phyloP scores from a whole-genome alignment of 2,797 vertebrate genomes.

The Emydoidea blandingii region DNA sequence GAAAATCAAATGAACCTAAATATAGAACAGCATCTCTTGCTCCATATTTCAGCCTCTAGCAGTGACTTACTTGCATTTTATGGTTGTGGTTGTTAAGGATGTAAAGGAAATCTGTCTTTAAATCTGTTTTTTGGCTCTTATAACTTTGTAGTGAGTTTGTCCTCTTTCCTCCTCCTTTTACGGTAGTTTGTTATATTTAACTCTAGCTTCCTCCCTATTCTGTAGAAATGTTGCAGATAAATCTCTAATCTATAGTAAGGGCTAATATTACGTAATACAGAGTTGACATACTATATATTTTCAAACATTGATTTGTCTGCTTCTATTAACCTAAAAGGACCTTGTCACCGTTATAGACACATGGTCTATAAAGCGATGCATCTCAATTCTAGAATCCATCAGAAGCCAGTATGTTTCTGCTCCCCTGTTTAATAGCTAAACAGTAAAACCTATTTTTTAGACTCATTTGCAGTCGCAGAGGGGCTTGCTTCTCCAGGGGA shows the following conservation, averaged over 20 bases:
- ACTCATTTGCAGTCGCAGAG: slow-evolving; percentile 91
- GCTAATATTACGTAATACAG: not conserved
- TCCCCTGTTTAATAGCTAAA: not conserved
- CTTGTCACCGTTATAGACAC: not conserved
- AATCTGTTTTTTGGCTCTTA: not conserved
- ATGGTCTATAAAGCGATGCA: fast-evolving
- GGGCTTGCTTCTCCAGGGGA: slow-evolving; percentile 92
- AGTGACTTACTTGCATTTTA: not conserved
- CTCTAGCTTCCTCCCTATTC: not conserved
- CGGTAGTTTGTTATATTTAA: not conserved
- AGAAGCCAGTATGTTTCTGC: not conserved
- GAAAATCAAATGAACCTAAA: not conserved
- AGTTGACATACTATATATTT: not conserved
- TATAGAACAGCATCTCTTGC: not conserved
- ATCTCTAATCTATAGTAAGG: not conserved
- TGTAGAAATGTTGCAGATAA: not conserved
- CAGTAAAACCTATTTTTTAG: slow-evolving; percentile 74
- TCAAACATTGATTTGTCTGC: not conserved
- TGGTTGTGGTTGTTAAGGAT: not conserved
- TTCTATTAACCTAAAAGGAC: not conserved
- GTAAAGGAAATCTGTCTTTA: not conserved
- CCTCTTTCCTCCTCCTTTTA: not conserved
- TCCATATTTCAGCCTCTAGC: not conserved
- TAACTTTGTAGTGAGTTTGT: not conserved
- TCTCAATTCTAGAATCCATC: not conserved